Conservation (phyloP, 2,113 vertebrate species). For the Sphaerodactylus townsendi region DNA sequence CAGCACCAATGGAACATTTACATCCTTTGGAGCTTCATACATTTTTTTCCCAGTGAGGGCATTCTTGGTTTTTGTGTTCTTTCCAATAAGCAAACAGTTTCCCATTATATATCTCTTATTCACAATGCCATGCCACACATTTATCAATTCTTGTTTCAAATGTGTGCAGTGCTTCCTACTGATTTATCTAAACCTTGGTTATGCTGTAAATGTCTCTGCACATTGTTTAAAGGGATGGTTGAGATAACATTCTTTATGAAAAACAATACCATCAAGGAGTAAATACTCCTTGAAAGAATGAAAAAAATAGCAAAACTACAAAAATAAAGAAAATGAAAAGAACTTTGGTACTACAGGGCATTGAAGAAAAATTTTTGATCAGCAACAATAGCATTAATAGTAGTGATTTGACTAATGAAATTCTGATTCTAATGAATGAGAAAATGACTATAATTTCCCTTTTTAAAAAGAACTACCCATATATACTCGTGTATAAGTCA, state of each 20-base stretch:
- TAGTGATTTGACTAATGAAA: slow-evolving; percentile 8
- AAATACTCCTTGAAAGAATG: neutral
- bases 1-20: slow-evolving; percentile 33
- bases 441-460: neutral
- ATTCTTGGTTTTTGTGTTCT: slow-evolving; percentile 28
- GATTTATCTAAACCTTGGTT: neutral
- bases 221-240: slow-evolving; percentile 13
- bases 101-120: slow-evolving; percentile 37
- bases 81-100: slow-evolving; percentile 33
- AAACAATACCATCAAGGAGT: neutral
- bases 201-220: neutral
- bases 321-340: neutral
- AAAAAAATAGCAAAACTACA: neutral
- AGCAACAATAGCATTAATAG: slow-evolving; percentile 14
- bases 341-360: neutral
- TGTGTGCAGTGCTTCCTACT: neutral
- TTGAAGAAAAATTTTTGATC: slow-evolving; percentile 8
- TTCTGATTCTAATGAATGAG: slow-evolving; percentile 27
- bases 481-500: no score
- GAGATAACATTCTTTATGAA: slow-evolving; percentile 17
- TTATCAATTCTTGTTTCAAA: slow-evolving; percentile 27
- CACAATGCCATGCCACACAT: slow-evolving; percentile 7
- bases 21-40: slow-evolving; percentile 29
- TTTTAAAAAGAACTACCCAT: neutral
- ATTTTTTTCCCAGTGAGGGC: slow-evolving; percentile 22